phyloP scores from a whole-genome alignment of 1,140 invertebrate species.

The Neuroterus valhalla region DNA sequence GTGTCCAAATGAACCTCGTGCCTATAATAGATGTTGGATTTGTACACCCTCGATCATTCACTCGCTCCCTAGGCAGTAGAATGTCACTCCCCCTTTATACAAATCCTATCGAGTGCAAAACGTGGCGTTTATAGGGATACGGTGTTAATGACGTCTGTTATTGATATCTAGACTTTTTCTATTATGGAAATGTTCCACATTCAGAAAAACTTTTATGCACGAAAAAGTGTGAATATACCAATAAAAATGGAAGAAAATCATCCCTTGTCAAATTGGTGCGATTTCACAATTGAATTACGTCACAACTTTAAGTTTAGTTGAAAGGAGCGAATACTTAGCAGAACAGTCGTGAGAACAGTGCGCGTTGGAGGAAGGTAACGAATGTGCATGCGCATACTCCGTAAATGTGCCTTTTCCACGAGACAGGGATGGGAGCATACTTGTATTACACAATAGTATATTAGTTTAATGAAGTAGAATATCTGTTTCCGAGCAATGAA shows the following conservation, averaged over 20 bases:
- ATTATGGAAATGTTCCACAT: conserved; percentile 38
- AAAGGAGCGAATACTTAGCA: too few species aligned
- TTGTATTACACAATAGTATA: too few species aligned
- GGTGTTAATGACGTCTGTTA: conserved; percentile 53
- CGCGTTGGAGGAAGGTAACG: too few species aligned
- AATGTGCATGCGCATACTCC: too few species aligned
- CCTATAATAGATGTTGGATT: conserved; percentile 64
- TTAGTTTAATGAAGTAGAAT: too few species aligned
- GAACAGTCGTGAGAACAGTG: too few species aligned
- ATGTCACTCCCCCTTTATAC: conserved; percentile 42
- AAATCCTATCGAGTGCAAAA: conserved; percentile 46
- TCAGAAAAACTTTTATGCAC: conserved; percentile 40
- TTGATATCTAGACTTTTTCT: conserved; percentile 54
- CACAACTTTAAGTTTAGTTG: too few species aligned
- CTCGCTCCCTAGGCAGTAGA: conserved; percentile 41
- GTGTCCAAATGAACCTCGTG: conserved; percentile 64
- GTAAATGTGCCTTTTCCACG: too few species aligned
- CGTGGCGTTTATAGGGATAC: conserved; percentile 54
- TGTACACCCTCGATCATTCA: conserved; percentile 51
- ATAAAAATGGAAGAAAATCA: conserved; percentile 38
- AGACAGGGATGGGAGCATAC: too few species aligned
- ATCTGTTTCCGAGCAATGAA: too few species aligned
- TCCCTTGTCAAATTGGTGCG: too few species aligned
- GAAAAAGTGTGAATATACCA: conserved; percentile 41
- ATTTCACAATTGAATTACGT: too few species aligned